Evolutionary conservation across 2,888 invertebrate species (phyloP).

Genomic region (Kuschelorhynchus macadamiae): DNA sequence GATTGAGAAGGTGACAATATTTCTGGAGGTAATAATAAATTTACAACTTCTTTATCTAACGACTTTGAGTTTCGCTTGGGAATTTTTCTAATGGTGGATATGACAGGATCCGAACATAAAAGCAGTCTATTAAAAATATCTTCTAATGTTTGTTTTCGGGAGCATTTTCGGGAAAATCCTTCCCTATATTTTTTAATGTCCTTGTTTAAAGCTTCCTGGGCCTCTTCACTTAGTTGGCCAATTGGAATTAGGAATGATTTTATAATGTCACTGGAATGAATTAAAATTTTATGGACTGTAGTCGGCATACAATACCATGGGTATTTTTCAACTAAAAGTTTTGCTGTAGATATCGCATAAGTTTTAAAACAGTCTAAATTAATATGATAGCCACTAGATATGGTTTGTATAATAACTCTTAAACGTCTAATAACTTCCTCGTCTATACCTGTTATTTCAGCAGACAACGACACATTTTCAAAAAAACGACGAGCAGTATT

Average conservation of each 20-base stretch:
- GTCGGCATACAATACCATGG: not conserved
- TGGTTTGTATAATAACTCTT: not conserved
- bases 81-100: no score
- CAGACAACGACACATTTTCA: not conserved
- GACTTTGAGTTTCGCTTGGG: no score
- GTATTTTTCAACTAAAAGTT: conserved; percentile 3
- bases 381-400: not conserved
- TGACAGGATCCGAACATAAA: no score
- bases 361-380: not conserved
- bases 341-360: not conserved
- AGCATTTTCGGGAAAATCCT: no score
- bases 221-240: not conserved
- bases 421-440: not conserved
- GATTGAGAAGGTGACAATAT: no score
- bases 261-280: not conserved
- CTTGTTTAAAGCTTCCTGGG: not conserved
- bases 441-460: not conserved
- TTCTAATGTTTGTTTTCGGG: no score
- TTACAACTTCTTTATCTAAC: no score
- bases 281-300: conserved; percentile 3
- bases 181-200: conserved; percentile 1
- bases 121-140: no score
- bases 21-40: no score
- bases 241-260: conserved; percentile 3
- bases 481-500: conserved; percentile 1